Evolutionary conservation across 1,140 invertebrate species (phyloP).

Genomic region (Drosophila persimilis): DNA sequence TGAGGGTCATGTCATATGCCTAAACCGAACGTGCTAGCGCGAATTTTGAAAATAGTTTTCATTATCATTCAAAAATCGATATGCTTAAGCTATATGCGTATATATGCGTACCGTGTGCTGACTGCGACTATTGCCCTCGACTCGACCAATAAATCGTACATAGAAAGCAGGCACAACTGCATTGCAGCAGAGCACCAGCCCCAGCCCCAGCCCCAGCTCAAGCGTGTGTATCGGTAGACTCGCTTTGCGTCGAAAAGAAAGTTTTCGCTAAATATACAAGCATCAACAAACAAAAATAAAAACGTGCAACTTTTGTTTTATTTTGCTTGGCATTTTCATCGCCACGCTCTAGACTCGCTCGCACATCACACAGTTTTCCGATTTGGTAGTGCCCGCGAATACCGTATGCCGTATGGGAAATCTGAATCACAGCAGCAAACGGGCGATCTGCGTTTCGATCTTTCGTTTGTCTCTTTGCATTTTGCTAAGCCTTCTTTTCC

Average conservation of each 20-base stretch:
- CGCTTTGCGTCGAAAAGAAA: slow-evolving; percentile 68
- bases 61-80: not conserved
- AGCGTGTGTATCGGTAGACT: slow-evolving; percentile 58
- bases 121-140: slow-evolving; percentile 41
- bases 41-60: not conserved
- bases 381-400: slow-evolving; percentile 38
- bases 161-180: slow-evolving; percentile 69
- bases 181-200: slow-evolving; percentile 23
- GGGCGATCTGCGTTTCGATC: slow-evolving; percentile 12
- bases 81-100: not conserved
- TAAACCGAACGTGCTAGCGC: not conserved
- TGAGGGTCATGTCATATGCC: slow-evolving; percentile 8
- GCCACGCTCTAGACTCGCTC: slow-evolving; percentile 27
- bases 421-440: slow-evolving; percentile 32
- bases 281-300: slow-evolving; percentile 61
- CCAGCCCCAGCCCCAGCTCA: slow-evolving; percentile 15
- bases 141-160: slow-evolving; percentile 36
- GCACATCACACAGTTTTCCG: slow-evolving; percentile 36
- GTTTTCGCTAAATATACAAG: slow-evolving; percentile 67
- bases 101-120: not conserved
- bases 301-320: slow-evolving; percentile 59
- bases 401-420: slow-evolving; percentile 32
- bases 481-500: slow-evolving; percentile 15
- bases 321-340: slow-evolving; percentile 67
- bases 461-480: slow-evolving; percentile 13